Evolutionary conservation across 2,113 vertebrate genomes (phyloP), one percentile per base, ranked within the genome.

Genomic region (Mirounga angustirostris): DNA sequence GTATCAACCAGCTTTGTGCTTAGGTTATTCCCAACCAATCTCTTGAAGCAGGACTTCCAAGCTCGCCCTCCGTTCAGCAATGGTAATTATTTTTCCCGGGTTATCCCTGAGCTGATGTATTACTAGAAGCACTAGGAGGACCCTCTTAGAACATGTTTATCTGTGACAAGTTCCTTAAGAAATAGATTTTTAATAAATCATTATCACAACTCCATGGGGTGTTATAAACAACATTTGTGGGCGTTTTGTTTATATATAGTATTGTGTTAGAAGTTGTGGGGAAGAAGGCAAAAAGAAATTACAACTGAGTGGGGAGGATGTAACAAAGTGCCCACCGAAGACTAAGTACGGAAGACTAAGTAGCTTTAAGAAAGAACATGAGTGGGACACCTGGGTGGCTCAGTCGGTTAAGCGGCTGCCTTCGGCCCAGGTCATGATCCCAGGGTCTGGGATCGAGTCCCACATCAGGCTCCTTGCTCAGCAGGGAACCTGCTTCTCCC

Each of bases 121-220:
- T 90, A 80, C 86, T 33, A 54, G 93, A 87, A 14, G n/a, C 63
- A 65, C 74, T 11, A 28, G 22, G 65, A 19, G 88, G 84, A 92
- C 78, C 92, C 89, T 83, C 61, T 91, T 67, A 89, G 52, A 91
- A 86, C 87, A 73, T 74, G 89, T 97, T 94, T 91, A 94, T 94
- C 93, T 91, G 7, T 69, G 71, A 28, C 73, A 94, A 83, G 50
- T 94, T 97, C 56, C 74, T 69, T 54, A 46, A 92, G 84, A 94
- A 96, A 80, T 96, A 22, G 93, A 76, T 92, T 97, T 97, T 95
- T 91, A 91, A 87, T 95, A 97, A 91, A 86, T 86, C 89, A 92
- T 96, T 94, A 89, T 95, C 92, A 80, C 63, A 93, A 78, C 46
- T 79, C 61, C 63, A 28, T 63, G 69, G 24, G 65, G 13, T 84